Conservation (phyloP, 2,888 invertebrate species). For the Rotaria socialis region DNA sequence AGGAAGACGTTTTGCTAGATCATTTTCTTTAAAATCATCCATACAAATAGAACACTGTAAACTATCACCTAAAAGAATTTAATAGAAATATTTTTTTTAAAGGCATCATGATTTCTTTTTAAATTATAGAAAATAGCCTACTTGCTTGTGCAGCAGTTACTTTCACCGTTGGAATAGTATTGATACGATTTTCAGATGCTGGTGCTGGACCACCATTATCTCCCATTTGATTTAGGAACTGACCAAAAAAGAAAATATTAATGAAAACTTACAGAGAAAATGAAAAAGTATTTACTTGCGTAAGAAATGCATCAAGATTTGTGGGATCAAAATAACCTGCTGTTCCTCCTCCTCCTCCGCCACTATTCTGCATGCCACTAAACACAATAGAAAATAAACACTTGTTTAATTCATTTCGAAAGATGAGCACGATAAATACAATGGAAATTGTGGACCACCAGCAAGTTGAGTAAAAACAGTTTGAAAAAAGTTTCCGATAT, state of each 20-base stretch:
- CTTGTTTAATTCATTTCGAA: too few relatives aligned
- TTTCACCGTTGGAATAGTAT: constrained; percentile 38
- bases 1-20: constrained; percentile 40
- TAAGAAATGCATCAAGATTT: constrained; percentile 19
- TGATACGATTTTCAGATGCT: constrained; percentile 42
- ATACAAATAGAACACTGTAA: constrained; percentile 46
- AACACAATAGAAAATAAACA: not conserved
- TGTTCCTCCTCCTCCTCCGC: not conserved
- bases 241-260: not conserved
- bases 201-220: constrained; percentile 42
- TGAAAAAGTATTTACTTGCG: not conserved
- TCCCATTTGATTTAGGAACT: constrained; percentile 45
- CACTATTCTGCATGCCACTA: not conserved
- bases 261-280: not conserved
- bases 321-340: not conserved
- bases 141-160: constrained; percentile 37
- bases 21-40: constrained; percentile 42
- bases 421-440: not conserved
- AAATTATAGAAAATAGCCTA: not conserved
- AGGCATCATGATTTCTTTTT: too few relatives aligned
- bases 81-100: not conserved
- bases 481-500: not conserved
- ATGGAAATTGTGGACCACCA: not conserved
- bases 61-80: constrained; percentile 37
- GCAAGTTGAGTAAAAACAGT: not conserved